A percentile compares a stretch with the other conserved stretches of the same genome.
Conservation (phyloP, 30 jellyfish, hydroid and myxozoan species). For the Cassiopea andromeda region DNA sequence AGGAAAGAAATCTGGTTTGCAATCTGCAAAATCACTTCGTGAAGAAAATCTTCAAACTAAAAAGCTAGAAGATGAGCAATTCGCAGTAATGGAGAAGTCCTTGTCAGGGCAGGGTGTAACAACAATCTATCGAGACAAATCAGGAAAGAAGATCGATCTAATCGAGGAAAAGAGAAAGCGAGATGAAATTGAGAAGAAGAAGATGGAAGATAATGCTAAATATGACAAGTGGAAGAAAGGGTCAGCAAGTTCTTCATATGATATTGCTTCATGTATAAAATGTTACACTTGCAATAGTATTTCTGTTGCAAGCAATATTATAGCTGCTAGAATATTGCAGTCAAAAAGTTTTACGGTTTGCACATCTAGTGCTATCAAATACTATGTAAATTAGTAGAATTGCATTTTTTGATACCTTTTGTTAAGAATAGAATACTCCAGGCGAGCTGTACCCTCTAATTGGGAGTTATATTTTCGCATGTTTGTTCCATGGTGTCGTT, state of each 20-base stretch:
- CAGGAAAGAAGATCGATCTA: slow-evolving; percentile 88
- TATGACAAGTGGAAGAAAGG: slow-evolving; percentile 96
- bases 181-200: slow-evolving; percentile 78
- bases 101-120: slow-evolving; percentile 85
- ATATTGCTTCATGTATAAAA: neutral
- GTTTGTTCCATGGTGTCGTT: too few relatives aligned
- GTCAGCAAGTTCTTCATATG: slow-evolving; percentile 32
- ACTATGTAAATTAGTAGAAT: too few relatives aligned
- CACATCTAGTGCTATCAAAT: too few relatives aligned
- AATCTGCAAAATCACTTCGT: slow-evolving; percentile 67
- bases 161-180: slow-evolving; percentile 69
- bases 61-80: slow-evolving; percentile 44
- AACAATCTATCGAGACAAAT: slow-evolving; percentile 90
- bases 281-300: too few relatives aligned
- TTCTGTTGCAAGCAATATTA: too few relatives aligned
- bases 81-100: slow-evolving; percentile 52
- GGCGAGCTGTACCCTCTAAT: too few relatives aligned
- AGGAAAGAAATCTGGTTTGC: slow-evolving; percentile 84
- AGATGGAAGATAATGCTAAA: slow-evolving; percentile 65
- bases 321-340: neutral
- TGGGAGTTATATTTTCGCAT: too few relatives aligned
- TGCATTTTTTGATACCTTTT: too few relatives aligned
- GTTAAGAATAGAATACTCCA: too few relatives aligned
- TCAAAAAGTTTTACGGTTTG: too few relatives aligned
- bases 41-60: slow-evolving; percentile 73